phyloP scores from a whole-genome alignment of 2,113 vertebrate genomes.

The Apodemus speciosus region DNA sequence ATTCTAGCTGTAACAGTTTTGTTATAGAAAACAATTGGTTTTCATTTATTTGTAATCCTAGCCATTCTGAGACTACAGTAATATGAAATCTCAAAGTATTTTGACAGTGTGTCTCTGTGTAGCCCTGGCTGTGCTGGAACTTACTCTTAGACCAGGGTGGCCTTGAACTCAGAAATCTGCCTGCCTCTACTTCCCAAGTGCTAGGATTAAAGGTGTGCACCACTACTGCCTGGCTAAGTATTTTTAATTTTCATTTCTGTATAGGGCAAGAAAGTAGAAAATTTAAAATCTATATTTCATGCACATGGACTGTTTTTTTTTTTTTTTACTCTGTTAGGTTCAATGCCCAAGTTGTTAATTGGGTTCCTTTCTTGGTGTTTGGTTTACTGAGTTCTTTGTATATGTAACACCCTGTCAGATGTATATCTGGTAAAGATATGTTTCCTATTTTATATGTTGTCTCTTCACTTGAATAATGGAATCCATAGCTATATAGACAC shows the following conservation, averaged over 20 bases:
- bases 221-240: too few species aligned
- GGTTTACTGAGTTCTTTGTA: background rate
- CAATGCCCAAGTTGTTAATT: background rate
- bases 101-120: too few species aligned
- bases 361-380: background rate
- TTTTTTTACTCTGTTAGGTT: background rate
- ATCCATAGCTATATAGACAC: background rate
- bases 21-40: too few species aligned
- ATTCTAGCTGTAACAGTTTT: background rate
- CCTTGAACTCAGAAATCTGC: too few species aligned
- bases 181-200: too few species aligned
- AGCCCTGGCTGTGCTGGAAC: too few species aligned
- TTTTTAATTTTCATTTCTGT: background rate
- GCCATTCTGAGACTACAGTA: background rate
- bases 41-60: background rate
- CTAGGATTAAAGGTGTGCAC: too few species aligned
- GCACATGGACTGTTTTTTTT: background rate
- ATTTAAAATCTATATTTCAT: background rate
- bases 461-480: background rate
- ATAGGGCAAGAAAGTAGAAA: background rate
- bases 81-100: background rate
- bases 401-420: background rate
- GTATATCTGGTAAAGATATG: background rate
- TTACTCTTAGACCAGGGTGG: too few species aligned
- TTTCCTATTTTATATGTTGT: too few species aligned